These are phyloP conservation scores for Tragulus kanchil DNA, from an alignment of 2,113 vertebrate species.

Conservation along the genomic window DNA sequence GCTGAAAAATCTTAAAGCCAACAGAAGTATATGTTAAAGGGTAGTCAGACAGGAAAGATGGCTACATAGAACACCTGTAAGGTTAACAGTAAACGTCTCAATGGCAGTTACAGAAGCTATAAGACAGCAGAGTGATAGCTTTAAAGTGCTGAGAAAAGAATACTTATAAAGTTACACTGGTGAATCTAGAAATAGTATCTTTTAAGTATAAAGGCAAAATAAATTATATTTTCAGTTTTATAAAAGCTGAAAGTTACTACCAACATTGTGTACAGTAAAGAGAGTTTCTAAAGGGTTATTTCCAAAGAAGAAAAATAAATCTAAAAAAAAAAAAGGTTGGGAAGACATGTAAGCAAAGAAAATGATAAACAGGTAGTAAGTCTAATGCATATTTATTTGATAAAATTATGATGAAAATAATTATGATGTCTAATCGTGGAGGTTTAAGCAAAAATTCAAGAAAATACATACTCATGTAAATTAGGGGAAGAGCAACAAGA, in stretches of 20 bases:
- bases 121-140: background rate
- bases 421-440: background rate
- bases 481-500: background rate
- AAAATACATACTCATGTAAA: background rate
- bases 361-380: background rate
- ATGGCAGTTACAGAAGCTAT: background rate
- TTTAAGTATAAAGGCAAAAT: slow-evolving; percentile 10
- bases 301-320: slow-evolving; percentile 27
- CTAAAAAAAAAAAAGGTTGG: background rate
- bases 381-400: background rate
- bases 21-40: background rate
- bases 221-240: slow-evolving; percentile 18
- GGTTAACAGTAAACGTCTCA: background rate
- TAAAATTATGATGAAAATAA: background rate
- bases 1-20: background rate
- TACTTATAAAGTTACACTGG: background rate
- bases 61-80: background rate
- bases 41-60: background rate
- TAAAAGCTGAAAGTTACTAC: slow-evolving; percentile 36
- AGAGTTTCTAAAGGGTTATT: slow-evolving; percentile 33
- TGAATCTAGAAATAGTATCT: background rate
- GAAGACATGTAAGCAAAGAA: background rate
- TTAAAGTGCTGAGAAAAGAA: background rate
- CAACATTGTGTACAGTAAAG: background rate
- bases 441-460: background rate